Base-by-base conservation (phyloP, 2,888 invertebrate species). In the Choristoneura rosaceana region DNA sequence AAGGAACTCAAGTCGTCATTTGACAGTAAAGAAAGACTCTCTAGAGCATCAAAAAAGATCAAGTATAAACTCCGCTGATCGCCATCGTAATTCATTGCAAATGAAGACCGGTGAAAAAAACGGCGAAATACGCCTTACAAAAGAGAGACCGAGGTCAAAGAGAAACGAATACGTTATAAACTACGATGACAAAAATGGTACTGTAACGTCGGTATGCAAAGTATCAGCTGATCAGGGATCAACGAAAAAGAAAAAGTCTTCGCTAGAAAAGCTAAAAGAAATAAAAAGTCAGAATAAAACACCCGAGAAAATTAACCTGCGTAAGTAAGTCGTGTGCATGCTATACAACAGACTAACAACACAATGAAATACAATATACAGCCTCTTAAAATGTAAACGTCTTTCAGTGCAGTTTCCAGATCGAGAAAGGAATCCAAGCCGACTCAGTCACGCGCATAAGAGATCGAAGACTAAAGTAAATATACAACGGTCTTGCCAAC, bases 261-360 rank as follows among this genome's bases (percentile, higher is more conserved):
- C 84, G 41, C 85, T 83, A 80, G 87, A 88, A 74, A 80, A 78
- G 71, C 78, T 78, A 47, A 87, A 86, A 81, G 87, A 89, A 74
- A 82, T 80, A 73, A 82, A 79, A 74, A 74, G 80, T 77, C 90
- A 84, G 83, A 81, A 78, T 75, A 91, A 86, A 84, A 77, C 82
- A 52, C 71, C 83, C 77, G 89, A 91, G 73, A 92, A 90, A 88
- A 85, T 85, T 77, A 84, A 87, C 80, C 82, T 91, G 86, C 92
- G 93, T 93, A 94, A 93, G 92, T 94, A 94, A 90, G 87, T 81
- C 80, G 84, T 85, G 84, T 91, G 87, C 90, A 88, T 90, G 89
- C 87, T 87, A 84, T 84, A 84, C 75, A 82, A 86, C 82, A 83
- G 81, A 82, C 84, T 87, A 88, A 87, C 86, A 84, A 86, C 76